phyloP scores from a whole-genome alignment of 1,140 invertebrate species.

The Microplitis demolitor region DNA sequence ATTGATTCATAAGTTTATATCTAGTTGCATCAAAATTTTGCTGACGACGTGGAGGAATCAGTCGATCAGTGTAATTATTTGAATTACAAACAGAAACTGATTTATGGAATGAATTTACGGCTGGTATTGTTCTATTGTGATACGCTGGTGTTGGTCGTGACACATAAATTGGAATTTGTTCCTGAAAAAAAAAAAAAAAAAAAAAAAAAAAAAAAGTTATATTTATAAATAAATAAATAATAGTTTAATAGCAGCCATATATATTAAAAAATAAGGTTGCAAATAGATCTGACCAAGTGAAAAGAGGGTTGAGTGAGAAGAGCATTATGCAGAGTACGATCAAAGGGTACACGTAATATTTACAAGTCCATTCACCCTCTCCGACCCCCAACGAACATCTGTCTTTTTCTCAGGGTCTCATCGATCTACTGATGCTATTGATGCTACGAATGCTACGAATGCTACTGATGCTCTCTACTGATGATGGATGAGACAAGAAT shows the following conservation, averaged over 20 bases:
- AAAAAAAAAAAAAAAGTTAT: too few species aligned
- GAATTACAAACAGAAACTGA: not conserved
- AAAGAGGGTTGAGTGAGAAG: not conserved
- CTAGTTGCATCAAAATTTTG: not conserved
- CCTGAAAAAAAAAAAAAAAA: slow-evolving; percentile 6
- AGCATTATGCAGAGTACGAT: slow-evolving; percentile 23
- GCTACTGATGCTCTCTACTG: too few species aligned
- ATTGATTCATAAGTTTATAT: not conserved
- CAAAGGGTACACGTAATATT: slow-evolving; percentile 18
- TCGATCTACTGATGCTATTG: not conserved
- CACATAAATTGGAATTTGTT: slow-evolving; percentile 1
- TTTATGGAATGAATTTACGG: not conserved
- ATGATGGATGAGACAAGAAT: too few species aligned
- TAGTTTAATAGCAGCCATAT: slow-evolving; percentile 32
- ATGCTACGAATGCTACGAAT: too few species aligned
- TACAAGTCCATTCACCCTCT: slow-evolving; percentile 9
- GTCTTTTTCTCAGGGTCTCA: slow-evolving; percentile 1
- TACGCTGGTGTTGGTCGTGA: not conserved
- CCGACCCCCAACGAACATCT: slow-evolving; percentile 24
- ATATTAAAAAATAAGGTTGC: slow-evolving; percentile 30
- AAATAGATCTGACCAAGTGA: slow-evolving; percentile 2
- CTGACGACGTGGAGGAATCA: not conserved
- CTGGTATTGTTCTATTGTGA: not conserved
- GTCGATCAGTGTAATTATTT: not conserved
- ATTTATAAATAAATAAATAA: not conserved